Evolutionary conservation across 1,140 invertebrate species (phyloP).

Genomic region (Samia ricini): DNA sequence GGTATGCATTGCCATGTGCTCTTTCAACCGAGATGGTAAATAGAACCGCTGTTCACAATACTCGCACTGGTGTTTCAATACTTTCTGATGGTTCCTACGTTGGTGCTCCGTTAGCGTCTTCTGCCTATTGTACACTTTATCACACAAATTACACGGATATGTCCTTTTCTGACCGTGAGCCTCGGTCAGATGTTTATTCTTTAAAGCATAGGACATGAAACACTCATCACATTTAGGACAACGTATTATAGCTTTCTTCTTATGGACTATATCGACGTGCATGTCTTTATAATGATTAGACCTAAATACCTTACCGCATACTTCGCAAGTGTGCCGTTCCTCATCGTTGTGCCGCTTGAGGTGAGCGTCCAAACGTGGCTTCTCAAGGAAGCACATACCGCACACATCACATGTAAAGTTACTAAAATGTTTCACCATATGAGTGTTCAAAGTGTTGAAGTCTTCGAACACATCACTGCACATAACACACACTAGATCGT

Average conservation of each 20-base stretch:
- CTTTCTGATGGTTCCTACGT: conserved; percentile 62
- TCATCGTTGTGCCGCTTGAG: conserved; percentile 62
- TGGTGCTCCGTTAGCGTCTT: conserved; percentile 69
- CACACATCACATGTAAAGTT: conserved; percentile 69
- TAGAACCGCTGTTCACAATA: conserved; percentile 68
- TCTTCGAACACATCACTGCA: conserved; percentile 67
- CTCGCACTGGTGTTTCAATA: conserved; percentile 65
- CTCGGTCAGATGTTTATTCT: conserved; percentile 67
- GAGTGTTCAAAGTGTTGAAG: conserved; percentile 63
- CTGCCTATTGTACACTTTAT: conserved; percentile 69
- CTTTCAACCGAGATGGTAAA: conserved; percentile 53
- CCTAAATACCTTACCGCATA: conserved; percentile 69
- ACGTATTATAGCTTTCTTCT: conserved; percentile 65
- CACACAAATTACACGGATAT: conserved; percentile 68
- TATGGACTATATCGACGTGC: conserved; percentile 69
- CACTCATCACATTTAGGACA: conserved; percentile 66
- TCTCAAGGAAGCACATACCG: conserved; percentile 65
- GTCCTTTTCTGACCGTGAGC: conserved; percentile 64
- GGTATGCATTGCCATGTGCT: conserved; percentile 80
- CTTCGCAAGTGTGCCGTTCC: conserved; percentile 61
- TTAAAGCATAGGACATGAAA: conserved; percentile 67
- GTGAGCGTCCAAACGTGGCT: conserved; percentile 57
- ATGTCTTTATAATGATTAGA: conserved; percentile 69
- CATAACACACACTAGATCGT: conserved; percentile 66
- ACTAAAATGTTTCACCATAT: conserved; percentile 69